A percentile compares a stretch with the other conserved stretches of the same genome.
phyloP scores from a whole-genome alignment of 2,113 vertebrate genomes.

The Ariopsis seemanni region DNA sequence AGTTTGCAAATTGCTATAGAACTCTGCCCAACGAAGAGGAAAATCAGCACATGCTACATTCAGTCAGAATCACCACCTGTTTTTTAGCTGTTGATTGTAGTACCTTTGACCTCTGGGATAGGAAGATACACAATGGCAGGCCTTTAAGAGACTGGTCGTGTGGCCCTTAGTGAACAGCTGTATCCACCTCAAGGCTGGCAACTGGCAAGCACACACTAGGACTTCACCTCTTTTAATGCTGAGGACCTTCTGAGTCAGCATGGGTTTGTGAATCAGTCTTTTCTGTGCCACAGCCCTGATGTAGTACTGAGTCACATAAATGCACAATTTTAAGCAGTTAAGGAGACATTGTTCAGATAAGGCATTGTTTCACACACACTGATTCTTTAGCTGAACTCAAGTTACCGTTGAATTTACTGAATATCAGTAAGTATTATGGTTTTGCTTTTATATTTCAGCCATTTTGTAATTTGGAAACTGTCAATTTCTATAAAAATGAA shows the following conservation, averaged over 20 bases:
- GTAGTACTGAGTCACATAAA: slow-evolving; percentile 10
- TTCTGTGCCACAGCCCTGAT: slow-evolving; percentile 11
- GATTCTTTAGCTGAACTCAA: not conserved
- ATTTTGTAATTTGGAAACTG: not conserved
- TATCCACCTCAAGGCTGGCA: slow-evolving; percentile 54
- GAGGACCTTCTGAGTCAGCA: slow-evolving; percentile 47
- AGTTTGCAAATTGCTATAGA: slow-evolving; percentile 6
- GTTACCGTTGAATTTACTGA: not conserved
- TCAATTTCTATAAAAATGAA: not conserved
- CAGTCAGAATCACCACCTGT: slow-evolving; percentile 53
- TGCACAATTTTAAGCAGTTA: not conserved
- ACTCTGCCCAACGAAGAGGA: not conserved
- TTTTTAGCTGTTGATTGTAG: slow-evolving; percentile 43
- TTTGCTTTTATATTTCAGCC: not conserved
- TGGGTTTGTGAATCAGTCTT: slow-evolving; percentile 19
- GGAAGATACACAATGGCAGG: slow-evolving; percentile 53
- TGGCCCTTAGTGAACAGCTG: slow-evolving; percentile 55
- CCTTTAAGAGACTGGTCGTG: slow-evolving; percentile 47
- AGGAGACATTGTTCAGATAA: not conserved
- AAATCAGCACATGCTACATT: slow-evolving; percentile 36
- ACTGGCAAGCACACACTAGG: slow-evolving; percentile 44
- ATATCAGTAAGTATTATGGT: not conserved
- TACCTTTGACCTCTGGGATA: slow-evolving; percentile 56
- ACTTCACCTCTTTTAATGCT: slow-evolving; percentile 39
- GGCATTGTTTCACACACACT: not conserved